Evolutionary conservation across 2,113 vertebrate genomes (phyloP).

Genomic region (Willisornis vidua): DNA sequence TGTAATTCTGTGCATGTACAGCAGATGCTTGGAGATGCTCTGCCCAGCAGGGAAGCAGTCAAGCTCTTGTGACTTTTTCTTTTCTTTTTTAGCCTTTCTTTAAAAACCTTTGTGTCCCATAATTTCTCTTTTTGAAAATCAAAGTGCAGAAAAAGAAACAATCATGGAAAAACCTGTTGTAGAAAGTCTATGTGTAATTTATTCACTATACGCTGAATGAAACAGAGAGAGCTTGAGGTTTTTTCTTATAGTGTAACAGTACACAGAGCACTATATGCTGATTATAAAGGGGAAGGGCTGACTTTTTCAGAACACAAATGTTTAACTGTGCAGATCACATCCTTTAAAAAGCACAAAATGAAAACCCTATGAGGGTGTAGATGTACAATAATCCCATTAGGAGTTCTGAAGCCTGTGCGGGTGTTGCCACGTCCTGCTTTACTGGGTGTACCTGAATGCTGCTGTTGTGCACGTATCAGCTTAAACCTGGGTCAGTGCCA

Average conservation of each 20-base stretch:
- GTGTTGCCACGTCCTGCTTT: background rate
- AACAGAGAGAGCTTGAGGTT: background rate
- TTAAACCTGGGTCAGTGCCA: background rate
- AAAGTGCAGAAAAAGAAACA: background rate
- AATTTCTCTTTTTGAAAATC: background rate
- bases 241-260: background rate
- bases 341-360: background rate
- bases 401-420: background rate
- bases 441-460: background rate
- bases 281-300: background rate
- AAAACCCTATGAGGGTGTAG: background rate
- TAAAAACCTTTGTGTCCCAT: background rate
- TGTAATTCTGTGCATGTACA: background rate
- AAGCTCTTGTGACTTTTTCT: background rate
- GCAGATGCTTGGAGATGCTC: background rate
- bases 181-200: background rate
- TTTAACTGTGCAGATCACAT: slow-evolving; percentile 12
- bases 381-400: background rate
- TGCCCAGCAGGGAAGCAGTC: background rate
- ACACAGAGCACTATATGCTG: background rate
- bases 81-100: background rate
- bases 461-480: background rate
- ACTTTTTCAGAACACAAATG: background rate
- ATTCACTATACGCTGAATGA: background rate
- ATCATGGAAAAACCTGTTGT: background rate